Conservation (phyloP, 53 echinoderm and acorn worm genomes). For the Mesocentrotus franciscanus region DNA sequence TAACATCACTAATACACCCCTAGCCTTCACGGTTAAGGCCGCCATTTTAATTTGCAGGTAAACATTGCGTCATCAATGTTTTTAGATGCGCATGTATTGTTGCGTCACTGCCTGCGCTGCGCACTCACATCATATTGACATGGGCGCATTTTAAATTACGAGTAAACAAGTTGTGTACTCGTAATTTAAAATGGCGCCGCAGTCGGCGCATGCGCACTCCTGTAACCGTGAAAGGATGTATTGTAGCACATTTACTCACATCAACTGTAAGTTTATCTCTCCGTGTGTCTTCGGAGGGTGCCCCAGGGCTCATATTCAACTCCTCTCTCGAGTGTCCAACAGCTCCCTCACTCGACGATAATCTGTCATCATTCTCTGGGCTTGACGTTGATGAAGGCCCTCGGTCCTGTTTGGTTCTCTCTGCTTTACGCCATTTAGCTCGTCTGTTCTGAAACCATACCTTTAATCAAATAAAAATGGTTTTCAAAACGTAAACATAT, state of each 20-base stretch:
- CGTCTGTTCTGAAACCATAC: slow-evolving; percentile 99
- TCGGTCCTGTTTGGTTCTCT: slow-evolving; percentile 88
- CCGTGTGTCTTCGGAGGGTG: background rate
- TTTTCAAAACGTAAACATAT: background rate
- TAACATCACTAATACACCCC: no score
- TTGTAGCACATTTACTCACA: slow-evolving; percentile 33
- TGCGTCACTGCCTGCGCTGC: no score
- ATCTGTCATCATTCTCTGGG: slow-evolving; percentile 65
- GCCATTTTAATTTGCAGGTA: no score
- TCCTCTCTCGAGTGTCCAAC: slow-evolving; percentile 38
- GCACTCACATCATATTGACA: no score
- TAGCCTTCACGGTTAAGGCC: no score
- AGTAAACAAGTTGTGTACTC: no score
- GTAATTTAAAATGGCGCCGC: no score
- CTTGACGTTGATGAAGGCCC: slow-evolving; percentile 40
- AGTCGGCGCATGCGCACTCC: no score
- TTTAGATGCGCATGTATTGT: no score
- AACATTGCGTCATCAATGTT: no score
- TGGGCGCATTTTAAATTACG: no score
- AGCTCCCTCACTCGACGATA: slow-evolving; percentile 61
- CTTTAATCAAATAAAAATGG: slow-evolving; percentile 55
- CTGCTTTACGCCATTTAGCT: slow-evolving; percentile 97
- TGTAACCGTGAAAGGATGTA: no score
- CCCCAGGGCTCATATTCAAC: slow-evolving; percentile 24
- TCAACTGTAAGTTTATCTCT: slow-evolving; percentile 6